Conservation (phyloP, 2,113 vertebrate species). For the Notechis scutatus region DNA sequence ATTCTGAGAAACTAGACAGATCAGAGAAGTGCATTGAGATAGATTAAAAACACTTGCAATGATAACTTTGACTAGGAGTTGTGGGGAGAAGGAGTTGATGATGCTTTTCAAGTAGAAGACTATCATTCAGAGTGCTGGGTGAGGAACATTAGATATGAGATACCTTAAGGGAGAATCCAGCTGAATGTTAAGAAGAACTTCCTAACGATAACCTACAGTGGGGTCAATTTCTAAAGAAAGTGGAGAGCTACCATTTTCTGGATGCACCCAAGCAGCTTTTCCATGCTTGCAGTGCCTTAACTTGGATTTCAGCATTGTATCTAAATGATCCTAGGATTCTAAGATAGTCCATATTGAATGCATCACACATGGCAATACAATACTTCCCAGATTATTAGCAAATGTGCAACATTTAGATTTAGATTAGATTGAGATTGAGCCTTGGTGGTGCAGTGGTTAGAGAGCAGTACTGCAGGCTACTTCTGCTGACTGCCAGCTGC, state of each 20-base stretch:
- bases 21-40: background rate
- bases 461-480: too few species aligned
- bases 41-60: background rate
- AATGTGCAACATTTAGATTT: background rate
- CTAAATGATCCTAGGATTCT: background rate
- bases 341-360: background rate
- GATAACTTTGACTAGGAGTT: background rate
- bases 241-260: background rate
- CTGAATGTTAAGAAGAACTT: background rate
- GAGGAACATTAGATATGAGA: background rate
- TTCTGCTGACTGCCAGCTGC: too few species aligned
- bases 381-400: background rate
- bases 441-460: too few species aligned
- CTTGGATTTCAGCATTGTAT: background rate
- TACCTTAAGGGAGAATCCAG: background rate
- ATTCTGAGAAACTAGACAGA: background rate
- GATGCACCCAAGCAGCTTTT: background rate
- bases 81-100: background rate
- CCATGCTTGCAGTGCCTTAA: background rate
- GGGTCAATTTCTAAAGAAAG: background rate
- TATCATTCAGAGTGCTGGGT: background rate
- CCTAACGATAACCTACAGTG: background rate
- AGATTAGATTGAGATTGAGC: too few species aligned
- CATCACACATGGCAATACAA: background rate
- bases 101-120: background rate